Base-by-base conservation (phyloP, 2,888 invertebrate genomes). In the Tuberolachnus salignus region DNA sequence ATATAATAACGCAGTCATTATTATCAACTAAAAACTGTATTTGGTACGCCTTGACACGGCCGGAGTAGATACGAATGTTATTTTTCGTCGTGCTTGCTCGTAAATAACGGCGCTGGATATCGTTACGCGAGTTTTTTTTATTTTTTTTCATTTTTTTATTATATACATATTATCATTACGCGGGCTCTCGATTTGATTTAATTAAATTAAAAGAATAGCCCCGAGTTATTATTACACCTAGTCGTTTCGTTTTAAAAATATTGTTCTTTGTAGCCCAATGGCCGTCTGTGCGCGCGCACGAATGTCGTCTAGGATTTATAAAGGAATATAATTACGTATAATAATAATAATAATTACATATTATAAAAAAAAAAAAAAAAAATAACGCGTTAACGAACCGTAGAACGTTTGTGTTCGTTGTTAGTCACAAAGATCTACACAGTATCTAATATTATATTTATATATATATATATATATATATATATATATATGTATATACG, bases 311-410 rank as follows among this genome's bases (percentile, higher is more conserved):
- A n/a, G 23, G 44, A 57, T 57, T 57, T 59, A n/a, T 46, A 59
- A 46, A 59, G 14, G n/a, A 71, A 59, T n/a, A n/a, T n/a, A n/a
- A n/a, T 71, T 26, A 46, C 59, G 59, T 71, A 51, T 16, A n/a
- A n/a, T 13, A 21, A 42, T 53, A 53, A 59, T 26, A 51, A 46
- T 72, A 49, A 59, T 23, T 71, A 71, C 13, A 59, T 9, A 46
- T 72, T 34, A 34, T 34, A 34, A 34, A 34, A 34, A 4, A 34
- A 34, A 34, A n/a, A n/a, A n/a, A n/a, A n/a, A n/a, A n/a, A n/a
- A n/a, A n/a, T n/a, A 71, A 72, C 26, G 26, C n/a, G 46, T 72
- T 72, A 72, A 72, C 59, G 71, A 72, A 72, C 46, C 59, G 26
- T 59, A 61, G 14, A 49, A 59, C 59, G 23, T 46, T 72, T 59